Evolutionary conservation across 2,888 invertebrate species (phyloP), one percentile per base, ranked within the genome.

Genomic region (Drosophila fungiperda): DNA sequence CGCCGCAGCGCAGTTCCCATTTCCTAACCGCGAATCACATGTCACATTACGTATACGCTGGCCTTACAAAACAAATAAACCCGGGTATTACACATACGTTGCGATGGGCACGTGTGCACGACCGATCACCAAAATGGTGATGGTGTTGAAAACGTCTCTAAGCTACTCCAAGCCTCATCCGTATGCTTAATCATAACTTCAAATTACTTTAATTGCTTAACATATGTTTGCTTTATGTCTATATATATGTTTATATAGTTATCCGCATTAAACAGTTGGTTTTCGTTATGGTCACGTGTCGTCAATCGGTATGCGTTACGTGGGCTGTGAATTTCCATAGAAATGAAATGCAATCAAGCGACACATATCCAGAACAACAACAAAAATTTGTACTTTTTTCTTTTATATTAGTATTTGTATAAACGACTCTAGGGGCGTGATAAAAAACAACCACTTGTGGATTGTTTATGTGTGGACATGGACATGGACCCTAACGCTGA

Each of bases 281-380:
- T 76, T 73, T 68, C 68, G 69, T 70, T 78, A 63, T 71, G 61
- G 87, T 83, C 89, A 84, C 84, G 84, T 84, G 89, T 83, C 53
- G 64, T 61, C 65, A 74, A 78, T 89, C 79, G 70, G 66, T 69
- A 74, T 60, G 59, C 57, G 68, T 89, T 82, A 83, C 87, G 84
- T 87, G 68, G 59, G 49, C 60, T 59, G 70, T 87, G 66, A 76
- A 76, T 81, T 89, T 89, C 79, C 89, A 79, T 82, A 45, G 61
- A 78, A 78, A 70, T 70, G 8, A 71, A 84, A 71, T 79, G 71
- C 79, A 83, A 78, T 73, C 64, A 67, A 76, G 76, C 80, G 58
- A 40, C 66, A 52, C 38, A 54, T 45, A 71, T 32, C 57, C 23
- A 48, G 8, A 11, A 33, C 58, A 62, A 38, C 35, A 64, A 65